Base-by-base conservation (phyloP, 2,113 vertebrate genomes). In the Phylloscopus whistleri region DNA sequence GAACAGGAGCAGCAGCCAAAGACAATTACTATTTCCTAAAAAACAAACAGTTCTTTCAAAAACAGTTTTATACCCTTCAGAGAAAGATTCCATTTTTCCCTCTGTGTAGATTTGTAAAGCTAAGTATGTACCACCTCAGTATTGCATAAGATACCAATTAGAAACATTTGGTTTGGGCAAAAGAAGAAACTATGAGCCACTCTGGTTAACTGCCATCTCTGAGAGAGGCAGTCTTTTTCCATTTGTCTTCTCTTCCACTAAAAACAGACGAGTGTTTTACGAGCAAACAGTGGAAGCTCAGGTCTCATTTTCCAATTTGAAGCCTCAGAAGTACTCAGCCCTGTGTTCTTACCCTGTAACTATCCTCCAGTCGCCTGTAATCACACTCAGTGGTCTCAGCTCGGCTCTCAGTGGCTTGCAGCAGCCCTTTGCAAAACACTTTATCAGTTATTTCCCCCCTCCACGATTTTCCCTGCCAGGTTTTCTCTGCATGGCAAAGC, bases 221-320 rank as follows among this genome's bases (percentile, higher is more conserved):
- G 3, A 46, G 49, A 60, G 37, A 84, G 11, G 8, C 60, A 69
- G 49, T 51, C 37, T 39, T 77, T 67, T 69, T 80, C 69, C 64
- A 59, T 90, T 77, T 84, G 52, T 72, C 63, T 87, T 19, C 55
- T 76, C 66, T 88, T 68, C 52, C 56, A 37, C 79, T 83, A 70
- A 85, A 95, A 92, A 44, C 43, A 68, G 51, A 76, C 52, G 39
- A 85, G 39, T 12, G 12, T 81, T 95, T 93, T 64, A 94, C 0
- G 2, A 94, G 41, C 35, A 81, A 90, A 77, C 7, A 4, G 33
- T 78, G 87, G 92, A 90, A 93, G 20, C 85, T 90, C 79, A 81
- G 60, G 14, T 56, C 56, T 92, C 69, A 87, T 95, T 96, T 90
- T 92, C 76, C 87, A 86, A 51, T 90, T 58, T 68, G 60, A 88